Base-by-base conservation (phyloP, 1,140 invertebrate species). In the Brachionus calyciflorus region DNA sequence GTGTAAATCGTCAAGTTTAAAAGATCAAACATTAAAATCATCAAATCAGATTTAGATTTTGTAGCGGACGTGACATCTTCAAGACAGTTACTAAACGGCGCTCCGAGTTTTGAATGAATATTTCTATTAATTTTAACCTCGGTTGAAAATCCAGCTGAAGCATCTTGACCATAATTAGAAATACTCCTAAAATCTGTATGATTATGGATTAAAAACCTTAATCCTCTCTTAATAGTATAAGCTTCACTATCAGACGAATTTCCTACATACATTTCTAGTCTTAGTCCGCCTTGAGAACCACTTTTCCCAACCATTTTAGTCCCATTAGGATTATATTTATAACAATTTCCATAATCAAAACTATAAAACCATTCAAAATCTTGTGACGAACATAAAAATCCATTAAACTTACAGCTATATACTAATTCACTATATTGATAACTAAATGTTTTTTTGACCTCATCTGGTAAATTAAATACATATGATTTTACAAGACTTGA, bases 321-420 rank as follows among this genome's bases (percentile, higher is more conserved):
- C 3, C 41, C 68, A 53, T 70, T 4, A 33, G 24, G 12, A 30
- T 70, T 70, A 53, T 48, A 70, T 30, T 53, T 48, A 19, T 46
- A 70, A 21, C 68, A 70, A 53, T 48, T 70, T 14, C 68, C 68
- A 26, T 70, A 70, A 53, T 70, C n/a, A 40, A 70, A 70, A 48
- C 48, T 19, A 48, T 70, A 70, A 53, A 49, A 70, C 41, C 17
- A 24, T 70, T 70, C 44, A 70, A 70, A 70, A 30, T 70, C 68
- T 21, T 24, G 9, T 48, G 12, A 10, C 0, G 14, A n/a, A 28
- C 68, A 70, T 10, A 17, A 0, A 30, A 17, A 53, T n/a, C 6
- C 7, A 40, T 70, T 70, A 24, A 70, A 70, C 21, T 48, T 49
- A 19, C 68, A 70, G 9, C 3, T 49, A 17, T 30, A 28, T 14